Evolutionary conservation across 2,888 invertebrate genomes (phyloP).

Genomic region (Eugnorisma glareosa): DNA sequence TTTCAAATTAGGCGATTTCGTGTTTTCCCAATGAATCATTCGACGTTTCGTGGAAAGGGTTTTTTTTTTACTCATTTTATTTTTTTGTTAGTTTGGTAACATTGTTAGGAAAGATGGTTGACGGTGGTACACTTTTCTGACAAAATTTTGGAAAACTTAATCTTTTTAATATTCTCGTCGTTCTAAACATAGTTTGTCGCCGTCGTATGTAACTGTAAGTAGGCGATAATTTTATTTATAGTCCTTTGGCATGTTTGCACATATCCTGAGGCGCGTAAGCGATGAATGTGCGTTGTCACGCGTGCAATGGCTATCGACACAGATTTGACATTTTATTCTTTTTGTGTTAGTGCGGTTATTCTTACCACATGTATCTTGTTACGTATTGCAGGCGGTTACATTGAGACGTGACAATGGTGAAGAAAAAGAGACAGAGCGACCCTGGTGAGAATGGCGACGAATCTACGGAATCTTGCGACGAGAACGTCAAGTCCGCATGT

Average conservation of each 20-base stretch:
- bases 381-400: conserved; percentile 86
- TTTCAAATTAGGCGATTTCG: conserved; percentile 42
- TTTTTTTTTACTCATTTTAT: conserved; percentile 46
- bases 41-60: conserved; percentile 44
- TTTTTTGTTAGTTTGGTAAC: conserved; percentile 77
- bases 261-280: conserved; percentile 68
- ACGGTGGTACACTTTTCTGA: conserved; percentile 85
- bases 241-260: conserved; percentile 62
- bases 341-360: conserved; percentile 88
- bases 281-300: conserved; percentile 90
- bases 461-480: conserved; percentile 94
- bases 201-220: conserved; percentile 87
- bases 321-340: conserved; percentile 90
- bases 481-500: conserved; percentile 92
- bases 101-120: conserved; percentile 86
- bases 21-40: conserved; percentile 20
- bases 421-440: conserved; percentile 94
- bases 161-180: conserved; percentile 74
- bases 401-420: conserved; percentile 91
- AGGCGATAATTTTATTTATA: conserved; percentile 70
- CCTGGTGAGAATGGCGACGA: conserved; percentile 91
- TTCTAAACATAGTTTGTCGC: conserved; percentile 72
- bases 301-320: conserved; percentile 90
- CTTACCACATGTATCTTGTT: conserved; percentile 89
- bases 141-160: conserved; percentile 79